These are phyloP conservation scores for Otolemur crassicaudatus DNA, from an alignment of 2,797 vertebrate species.

Conservation along the genomic window DNA sequence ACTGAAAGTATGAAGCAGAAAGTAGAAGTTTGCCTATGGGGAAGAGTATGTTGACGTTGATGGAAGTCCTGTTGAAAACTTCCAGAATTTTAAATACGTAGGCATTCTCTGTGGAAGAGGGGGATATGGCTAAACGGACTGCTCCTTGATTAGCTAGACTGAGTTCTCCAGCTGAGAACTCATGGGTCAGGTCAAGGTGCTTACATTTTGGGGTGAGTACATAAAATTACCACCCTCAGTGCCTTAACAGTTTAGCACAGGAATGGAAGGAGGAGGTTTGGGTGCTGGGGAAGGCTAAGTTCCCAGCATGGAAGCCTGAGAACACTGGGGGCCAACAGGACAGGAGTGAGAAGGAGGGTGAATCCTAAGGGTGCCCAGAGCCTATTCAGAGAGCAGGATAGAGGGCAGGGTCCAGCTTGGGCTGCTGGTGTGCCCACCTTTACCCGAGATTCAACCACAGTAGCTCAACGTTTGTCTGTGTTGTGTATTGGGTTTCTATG, in stretches of 20 bases:
- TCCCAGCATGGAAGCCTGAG: neutral
- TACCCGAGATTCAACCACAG: neutral
- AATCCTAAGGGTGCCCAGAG: neutral
- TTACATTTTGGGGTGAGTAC: neutral
- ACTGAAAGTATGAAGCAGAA: constrained; percentile 15
- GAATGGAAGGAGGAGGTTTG: neutral
- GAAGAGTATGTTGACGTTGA: neutral
- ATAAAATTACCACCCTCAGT: neutral
- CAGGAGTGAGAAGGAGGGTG: neutral
- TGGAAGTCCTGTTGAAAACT: neutral
- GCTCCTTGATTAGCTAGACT: neutral
- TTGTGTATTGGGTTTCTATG: neutral
- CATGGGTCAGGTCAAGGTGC: neutral
- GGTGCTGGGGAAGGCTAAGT: neutral
- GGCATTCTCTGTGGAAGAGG: neutral
- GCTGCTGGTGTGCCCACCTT: neutral
- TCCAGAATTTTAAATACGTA: constrained; percentile 21
- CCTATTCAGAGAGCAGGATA: neutral
- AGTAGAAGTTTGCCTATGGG: neutral
- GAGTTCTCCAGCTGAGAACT: neutral
- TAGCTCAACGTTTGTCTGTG: neutral
- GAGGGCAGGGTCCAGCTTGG: neutral
- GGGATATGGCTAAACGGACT: neutral
- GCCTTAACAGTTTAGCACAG: neutral
- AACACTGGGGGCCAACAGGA: neutral